Evolutionary conservation across 2,797 vertebrate species (phyloP), one percentile per base, ranked within the genome.

Genomic region (Alcedo atthis): DNA sequence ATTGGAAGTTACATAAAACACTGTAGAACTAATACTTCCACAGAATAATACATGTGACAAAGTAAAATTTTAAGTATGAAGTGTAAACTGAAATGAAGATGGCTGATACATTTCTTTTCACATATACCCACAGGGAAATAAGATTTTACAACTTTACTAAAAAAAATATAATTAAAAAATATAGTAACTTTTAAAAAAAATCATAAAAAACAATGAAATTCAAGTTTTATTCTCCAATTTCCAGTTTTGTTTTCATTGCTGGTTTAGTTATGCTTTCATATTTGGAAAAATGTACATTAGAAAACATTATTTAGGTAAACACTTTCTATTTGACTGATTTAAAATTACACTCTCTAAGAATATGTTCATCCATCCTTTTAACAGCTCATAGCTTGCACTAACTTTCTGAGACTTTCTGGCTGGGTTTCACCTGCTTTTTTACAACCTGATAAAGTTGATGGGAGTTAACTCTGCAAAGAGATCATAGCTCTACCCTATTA

Each of bases 401-500:
- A 90, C 33, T 85, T 67, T 32, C 62, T 42, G 30, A 61, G 62
- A 90, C 37, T 68, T 64, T 67, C 40, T 62, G 85, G 25, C 48
- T 81, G 46, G 4, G 13, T 66, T 93, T 85, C 73, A 82, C 81
- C 66, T 62, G 54, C 6, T 58, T 58, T 88, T 63, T 45, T 5
- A 55, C 53, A 62, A 77, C 45, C 32, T 63, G 25, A 77, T 88
- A 55, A 94, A 90, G 67, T 66, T 78, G 58, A 90, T 4, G 22
- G 87, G 88, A 88, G 77, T 90, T 78, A 92, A 77, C 82, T 79
- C 67, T 16, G 33, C 70, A 49, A 95, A 92, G 75, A 90, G 91
- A 96, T 90, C 87, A 82, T 40, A 94, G 82, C 96, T 94, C 93
- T 95, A 51, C 46, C 59, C 92, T 74, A 94, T 96, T 92, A 96